These are phyloP conservation scores for Henicopernis longicauda DNA, from an alignment of 2,113 vertebrate species.

Conservation along the genomic window DNA sequence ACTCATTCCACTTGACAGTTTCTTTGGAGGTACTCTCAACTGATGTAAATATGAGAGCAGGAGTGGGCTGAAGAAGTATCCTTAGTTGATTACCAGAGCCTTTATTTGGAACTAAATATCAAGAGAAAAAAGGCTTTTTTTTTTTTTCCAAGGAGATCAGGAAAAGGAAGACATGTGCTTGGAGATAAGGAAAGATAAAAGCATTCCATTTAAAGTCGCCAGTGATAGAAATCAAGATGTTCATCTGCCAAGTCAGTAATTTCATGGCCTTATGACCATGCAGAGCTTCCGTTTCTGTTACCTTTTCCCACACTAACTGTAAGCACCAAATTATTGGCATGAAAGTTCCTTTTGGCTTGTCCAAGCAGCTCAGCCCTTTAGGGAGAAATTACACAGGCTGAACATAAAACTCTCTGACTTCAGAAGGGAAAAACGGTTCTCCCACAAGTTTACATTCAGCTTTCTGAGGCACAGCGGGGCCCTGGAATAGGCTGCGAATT, in stretches of 20 bases:
- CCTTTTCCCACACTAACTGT: constrained; percentile 36
- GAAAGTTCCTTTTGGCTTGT: background rate
- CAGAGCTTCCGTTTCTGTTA: background rate
- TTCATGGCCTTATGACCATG: background rate
- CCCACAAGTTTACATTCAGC: background rate
- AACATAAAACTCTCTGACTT: background rate
- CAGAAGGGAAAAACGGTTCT: background rate
- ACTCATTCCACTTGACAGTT: background rate
- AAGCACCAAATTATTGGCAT: background rate
- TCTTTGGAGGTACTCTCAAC: background rate
- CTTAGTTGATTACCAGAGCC: background rate
- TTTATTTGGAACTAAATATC: background rate
- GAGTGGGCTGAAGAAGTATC: background rate
- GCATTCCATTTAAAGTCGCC: constrained; percentile 5
- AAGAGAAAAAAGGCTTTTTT: background rate
- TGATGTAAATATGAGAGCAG: background rate
- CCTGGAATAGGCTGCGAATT: background rate
- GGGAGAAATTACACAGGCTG: background rate
- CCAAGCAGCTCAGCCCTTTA: background rate
- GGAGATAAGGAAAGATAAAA: constrained; percentile 60
- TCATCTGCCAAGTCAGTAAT: constrained; percentile 45
- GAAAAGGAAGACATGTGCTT: constrained; percentile 61
- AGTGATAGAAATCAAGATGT: constrained; percentile 21
- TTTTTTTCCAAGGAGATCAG: background rate
- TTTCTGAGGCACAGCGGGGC: background rate